Evolutionary conservation across 2,888 invertebrate species (phyloP).

Genomic region (Rugalucina vietnamica): DNA sequence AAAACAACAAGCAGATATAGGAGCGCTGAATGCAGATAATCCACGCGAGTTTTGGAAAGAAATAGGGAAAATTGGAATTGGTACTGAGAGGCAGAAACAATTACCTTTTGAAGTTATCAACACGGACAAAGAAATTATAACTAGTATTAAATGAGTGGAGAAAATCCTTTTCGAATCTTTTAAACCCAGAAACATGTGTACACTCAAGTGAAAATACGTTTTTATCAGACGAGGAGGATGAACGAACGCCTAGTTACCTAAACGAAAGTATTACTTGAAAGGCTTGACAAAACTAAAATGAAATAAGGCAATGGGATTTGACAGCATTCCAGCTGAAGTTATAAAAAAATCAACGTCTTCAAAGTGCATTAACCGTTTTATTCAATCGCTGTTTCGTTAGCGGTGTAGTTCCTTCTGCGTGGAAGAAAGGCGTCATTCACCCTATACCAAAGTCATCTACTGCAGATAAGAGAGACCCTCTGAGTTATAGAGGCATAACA

Average conservation of each 20-base stretch:
- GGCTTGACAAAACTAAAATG: too few relatives aligned
- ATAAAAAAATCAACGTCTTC: neutral
- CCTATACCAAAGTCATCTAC: neutral
- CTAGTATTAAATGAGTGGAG: neutral
- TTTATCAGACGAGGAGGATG: neutral
- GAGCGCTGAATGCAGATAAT: neutral
- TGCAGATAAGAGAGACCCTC: neutral
- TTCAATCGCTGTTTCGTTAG: neutral
- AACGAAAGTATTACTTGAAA: too few relatives aligned
- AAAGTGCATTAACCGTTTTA: neutral
- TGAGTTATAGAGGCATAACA: neutral
- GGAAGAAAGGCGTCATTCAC: neutral
- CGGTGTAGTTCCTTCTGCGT: neutral
- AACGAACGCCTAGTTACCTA: neutral
- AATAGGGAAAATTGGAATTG: neutral
- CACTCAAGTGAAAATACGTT: neutral
- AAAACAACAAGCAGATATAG: neutral
- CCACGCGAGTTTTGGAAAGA: neutral
- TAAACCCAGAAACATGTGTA: neutral
- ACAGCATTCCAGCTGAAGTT: neutral
- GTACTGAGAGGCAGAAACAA: neutral
- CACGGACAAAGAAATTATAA: neutral
- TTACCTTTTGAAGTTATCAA: neutral
- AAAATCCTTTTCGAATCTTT: neutral
- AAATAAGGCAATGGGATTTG: neutral